These are phyloP conservation scores for Diplosoma virens DNA, from an alignment of 23 tunicate species.

Conservation along the genomic window DNA sequence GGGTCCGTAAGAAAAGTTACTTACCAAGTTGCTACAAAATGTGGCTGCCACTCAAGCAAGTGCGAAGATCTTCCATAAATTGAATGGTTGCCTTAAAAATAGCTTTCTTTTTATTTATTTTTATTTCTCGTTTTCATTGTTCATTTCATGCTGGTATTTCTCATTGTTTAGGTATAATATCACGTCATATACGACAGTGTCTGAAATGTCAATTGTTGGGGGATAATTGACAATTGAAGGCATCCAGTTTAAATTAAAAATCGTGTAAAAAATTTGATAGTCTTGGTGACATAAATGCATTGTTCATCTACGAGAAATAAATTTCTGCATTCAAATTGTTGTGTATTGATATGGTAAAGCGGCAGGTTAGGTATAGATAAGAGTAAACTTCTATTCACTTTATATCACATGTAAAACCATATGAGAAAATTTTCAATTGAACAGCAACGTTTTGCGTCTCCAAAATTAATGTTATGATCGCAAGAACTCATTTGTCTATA, in stretches of 20 bases:
- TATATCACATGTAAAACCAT: too few relatives aligned
- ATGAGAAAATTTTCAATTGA: too few relatives aligned
- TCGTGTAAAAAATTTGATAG: too few relatives aligned
- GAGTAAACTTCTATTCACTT: too few relatives aligned
- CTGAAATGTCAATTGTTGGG: not conserved
- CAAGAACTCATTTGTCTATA: too few relatives aligned
- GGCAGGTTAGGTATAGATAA: too few relatives aligned
- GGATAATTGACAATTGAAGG: not conserved
- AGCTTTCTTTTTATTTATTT: not conserved
- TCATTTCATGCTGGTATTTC: not conserved
- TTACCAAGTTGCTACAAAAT: constrained; percentile 64
- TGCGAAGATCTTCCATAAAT: constrained; percentile 64
- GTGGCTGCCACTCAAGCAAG: constrained; percentile 83
- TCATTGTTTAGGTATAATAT: too few relatives aligned
- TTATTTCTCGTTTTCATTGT: constrained; percentile 5
- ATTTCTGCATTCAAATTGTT: constrained; percentile 10
- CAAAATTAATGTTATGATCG: too few relatives aligned
- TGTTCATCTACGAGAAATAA: constrained; percentile 29
- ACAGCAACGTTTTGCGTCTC: too few relatives aligned
- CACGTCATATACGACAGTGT: too few relatives aligned
- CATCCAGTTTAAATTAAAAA: too few relatives aligned
- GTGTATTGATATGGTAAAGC: too few relatives aligned
- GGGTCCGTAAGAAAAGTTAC: constrained; percentile 54
- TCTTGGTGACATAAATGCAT: constrained; percentile 9
- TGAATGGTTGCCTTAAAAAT: not conserved